Conservation (phyloP, 2,113 vertebrate species). For the Prochilodus magdalenae region DNA sequence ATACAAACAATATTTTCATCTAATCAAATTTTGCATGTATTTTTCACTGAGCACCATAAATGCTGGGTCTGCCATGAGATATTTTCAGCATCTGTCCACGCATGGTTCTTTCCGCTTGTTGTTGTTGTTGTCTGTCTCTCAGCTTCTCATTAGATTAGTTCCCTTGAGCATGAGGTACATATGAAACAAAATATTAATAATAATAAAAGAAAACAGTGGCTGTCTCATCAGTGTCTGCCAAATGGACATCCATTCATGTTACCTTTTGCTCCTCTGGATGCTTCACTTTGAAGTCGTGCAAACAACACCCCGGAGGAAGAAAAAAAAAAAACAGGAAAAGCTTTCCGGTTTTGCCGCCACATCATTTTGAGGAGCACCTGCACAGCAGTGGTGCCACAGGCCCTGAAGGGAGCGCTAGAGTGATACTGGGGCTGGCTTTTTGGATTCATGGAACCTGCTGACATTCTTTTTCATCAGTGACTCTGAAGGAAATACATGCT, state of each 20-base stretch:
- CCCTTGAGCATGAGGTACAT: slow-evolving; percentile 11
- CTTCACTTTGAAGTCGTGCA: slow-evolving; percentile 16
- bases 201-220: background rate
- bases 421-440: background rate
- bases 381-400: background rate
- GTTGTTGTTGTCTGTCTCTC: slow-evolving; percentile 16
- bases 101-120: background rate
- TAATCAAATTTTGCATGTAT: too few relatives aligned
- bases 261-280: background rate
- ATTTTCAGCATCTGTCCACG: background rate
- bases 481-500: slow-evolving; percentile 16
- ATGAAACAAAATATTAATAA: slow-evolving; percentile 32
- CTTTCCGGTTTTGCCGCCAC: background rate
- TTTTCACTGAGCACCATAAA: too few relatives aligned
- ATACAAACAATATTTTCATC: too few relatives aligned
- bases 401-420: slow-evolving; percentile 5
- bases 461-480: slow-evolving; percentile 20
- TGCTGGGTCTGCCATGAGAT: too few relatives aligned
- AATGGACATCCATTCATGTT: background rate
- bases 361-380: background rate
- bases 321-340: background rate
- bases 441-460: slow-evolving; percentile 5
- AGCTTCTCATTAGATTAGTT: slow-evolving; percentile 41
- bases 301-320: slow-evolving; percentile 14
- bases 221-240: background rate